Conservation (phyloP, 2,113 vertebrate species). For the Cephalopterus ornatus region DNA sequence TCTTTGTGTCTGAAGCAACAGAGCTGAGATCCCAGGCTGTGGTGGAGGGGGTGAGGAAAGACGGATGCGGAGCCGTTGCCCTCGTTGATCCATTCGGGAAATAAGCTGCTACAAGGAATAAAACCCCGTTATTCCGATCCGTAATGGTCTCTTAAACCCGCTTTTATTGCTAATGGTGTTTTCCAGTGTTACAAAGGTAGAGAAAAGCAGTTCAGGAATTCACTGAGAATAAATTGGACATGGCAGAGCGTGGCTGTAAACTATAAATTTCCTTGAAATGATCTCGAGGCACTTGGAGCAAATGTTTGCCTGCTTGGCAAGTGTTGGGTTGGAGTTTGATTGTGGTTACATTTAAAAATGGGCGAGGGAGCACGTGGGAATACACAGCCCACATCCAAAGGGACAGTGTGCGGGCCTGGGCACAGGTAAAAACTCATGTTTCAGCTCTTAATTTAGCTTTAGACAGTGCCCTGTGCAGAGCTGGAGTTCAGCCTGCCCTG, state of each 20-base stretch:
- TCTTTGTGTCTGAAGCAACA: background rate
- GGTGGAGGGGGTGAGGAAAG: background rate
- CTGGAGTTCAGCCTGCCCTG: background rate
- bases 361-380: background rate
- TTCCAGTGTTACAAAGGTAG: background rate
- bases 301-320: background rate
- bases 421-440: background rate
- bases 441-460: background rate
- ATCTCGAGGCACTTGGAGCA: background rate
- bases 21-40: background rate
- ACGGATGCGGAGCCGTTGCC: background rate
- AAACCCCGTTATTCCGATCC: background rate
- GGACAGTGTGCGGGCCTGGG: background rate
- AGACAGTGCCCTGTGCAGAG: background rate
- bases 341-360: background rate
- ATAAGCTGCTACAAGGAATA: slow-evolving; percentile 23
- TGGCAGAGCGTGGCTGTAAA: background rate
- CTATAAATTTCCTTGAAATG: background rate
- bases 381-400: background rate
- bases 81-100: background rate
- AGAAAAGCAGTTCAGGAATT: background rate
- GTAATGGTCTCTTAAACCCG: slow-evolving; percentile 7
- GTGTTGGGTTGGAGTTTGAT: background rate
- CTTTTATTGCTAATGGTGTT: slow-evolving; percentile 29
- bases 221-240: background rate